phyloP scores from a whole-genome alignment of 2,888 invertebrate genomes.

The Spialia ferax region DNA sequence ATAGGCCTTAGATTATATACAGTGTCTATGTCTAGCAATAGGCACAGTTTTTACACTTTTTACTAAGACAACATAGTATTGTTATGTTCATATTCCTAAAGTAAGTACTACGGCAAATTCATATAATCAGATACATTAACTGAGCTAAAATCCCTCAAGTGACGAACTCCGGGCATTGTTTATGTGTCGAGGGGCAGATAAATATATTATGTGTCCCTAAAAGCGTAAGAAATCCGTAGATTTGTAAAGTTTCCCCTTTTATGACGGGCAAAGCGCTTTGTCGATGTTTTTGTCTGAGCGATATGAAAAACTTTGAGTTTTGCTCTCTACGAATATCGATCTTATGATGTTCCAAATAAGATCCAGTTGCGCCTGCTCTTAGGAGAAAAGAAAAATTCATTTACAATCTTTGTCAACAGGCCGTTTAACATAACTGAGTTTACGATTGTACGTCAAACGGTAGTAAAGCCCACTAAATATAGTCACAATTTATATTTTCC shows the following conservation, averaged over 20 bases:
- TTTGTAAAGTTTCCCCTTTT: slow-evolving; percentile 85
- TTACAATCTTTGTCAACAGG: slow-evolving; percentile 70
- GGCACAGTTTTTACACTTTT: too few species aligned
- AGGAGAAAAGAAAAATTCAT: slow-evolving; percentile 65
- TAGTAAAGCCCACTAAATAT: slow-evolving; percentile 71
- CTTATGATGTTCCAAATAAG: slow-evolving; percentile 48
- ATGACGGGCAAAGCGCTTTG: slow-evolving; percentile 77
- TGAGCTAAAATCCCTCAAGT: slow-evolving; percentile 69
- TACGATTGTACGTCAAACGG: slow-evolving; percentile 69
- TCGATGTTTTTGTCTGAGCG: slow-evolving; percentile 78
- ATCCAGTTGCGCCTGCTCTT: slow-evolving; percentile 49
- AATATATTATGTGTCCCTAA: slow-evolving; percentile 83
- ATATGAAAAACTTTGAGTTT: slow-evolving; percentile 78
- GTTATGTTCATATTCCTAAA: slow-evolving; percentile 16
- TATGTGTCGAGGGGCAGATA: slow-evolving; percentile 84
- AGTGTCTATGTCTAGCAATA: too few species aligned
- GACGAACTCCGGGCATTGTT: slow-evolving; percentile 74
- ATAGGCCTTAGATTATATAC: too few species aligned
- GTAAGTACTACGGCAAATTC: slow-evolving; percentile 45
- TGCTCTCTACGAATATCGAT: slow-evolving; percentile 50
- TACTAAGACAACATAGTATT: slow-evolving; percentile 10
- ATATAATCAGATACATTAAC: slow-evolving; percentile 68
- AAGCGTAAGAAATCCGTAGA: slow-evolving; percentile 84
- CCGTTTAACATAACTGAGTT: slow-evolving; percentile 79
- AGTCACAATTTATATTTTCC: slow-evolving; percentile 52